A percentile compares a stretch with the other conserved stretches of the same genome.
Evolutionary conservation across 2,888 invertebrate species (phyloP).

Genomic region (Phaonia tiefii): DNA sequence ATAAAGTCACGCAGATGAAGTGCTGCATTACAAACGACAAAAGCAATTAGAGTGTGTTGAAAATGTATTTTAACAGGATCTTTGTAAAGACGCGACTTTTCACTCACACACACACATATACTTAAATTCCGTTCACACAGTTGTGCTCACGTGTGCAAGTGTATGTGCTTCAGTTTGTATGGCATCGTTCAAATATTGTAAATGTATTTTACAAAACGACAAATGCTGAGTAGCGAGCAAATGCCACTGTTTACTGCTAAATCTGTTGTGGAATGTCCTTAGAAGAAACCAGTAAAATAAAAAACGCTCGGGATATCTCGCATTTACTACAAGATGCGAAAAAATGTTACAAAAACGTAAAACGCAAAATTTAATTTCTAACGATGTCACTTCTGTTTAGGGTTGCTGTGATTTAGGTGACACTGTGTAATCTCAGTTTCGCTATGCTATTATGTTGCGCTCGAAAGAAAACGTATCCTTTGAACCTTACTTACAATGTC

Average conservation of each 20-base stretch:
- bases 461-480: neutral
- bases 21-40: slow-evolving; percentile 64
- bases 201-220: slow-evolving; percentile 33
- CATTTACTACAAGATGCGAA: neutral
- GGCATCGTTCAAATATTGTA: slow-evolving; percentile 11
- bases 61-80: slow-evolving; percentile 59
- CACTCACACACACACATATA: neutral
- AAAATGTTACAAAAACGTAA: slow-evolving; percentile 7
- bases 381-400: slow-evolving; percentile 34
- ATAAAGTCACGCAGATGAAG: neutral
- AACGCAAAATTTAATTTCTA: slow-evolving; percentile 29
- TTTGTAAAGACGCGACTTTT: slow-evolving; percentile 51
- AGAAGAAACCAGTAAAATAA: neutral
- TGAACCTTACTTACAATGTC: too few species aligned
- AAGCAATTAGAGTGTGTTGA: slow-evolving; percentile 69
- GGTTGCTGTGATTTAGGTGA: slow-evolving; percentile 47
- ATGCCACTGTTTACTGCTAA: slow-evolving; percentile 19
- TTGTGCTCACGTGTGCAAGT: neutral
- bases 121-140: neutral
- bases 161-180: too few species aligned
- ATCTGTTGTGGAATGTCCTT: slow-evolving; percentile 25
- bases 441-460: slow-evolving; percentile 8
- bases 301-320: neutral
- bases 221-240: slow-evolving; percentile 25
- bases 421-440: slow-evolving; percentile 40